These are phyloP conservation scores for Manis javanica DNA, from an alignment of 2,797 vertebrate genomes.

Conservation along the genomic window DNA sequence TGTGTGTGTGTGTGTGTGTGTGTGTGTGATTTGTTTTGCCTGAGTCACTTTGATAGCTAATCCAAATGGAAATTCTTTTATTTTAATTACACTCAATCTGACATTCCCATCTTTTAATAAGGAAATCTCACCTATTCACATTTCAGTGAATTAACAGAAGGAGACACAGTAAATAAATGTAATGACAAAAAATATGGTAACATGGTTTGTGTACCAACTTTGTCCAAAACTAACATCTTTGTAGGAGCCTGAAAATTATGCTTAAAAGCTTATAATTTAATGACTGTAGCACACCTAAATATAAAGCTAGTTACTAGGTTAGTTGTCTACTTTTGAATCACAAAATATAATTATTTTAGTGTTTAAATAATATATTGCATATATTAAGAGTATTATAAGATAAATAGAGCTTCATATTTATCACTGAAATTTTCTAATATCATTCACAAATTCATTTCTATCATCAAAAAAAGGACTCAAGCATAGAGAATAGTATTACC, in stretches of 20 bases:
- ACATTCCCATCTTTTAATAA: background rate
- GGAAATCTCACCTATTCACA: background rate
- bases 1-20: background rate
- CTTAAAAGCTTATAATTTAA: background rate
- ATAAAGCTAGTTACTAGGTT: background rate
- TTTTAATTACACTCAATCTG: background rate
- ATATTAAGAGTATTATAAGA: background rate
- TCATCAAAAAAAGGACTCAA: background rate
- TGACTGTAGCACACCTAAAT: background rate
- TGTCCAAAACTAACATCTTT: background rate
- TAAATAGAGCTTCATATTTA: background rate
- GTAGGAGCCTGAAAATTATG: background rate
- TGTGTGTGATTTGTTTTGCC: background rate
- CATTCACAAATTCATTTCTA: background rate
- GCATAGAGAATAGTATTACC: background rate
- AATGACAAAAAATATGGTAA: background rate
- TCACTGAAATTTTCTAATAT: background rate
- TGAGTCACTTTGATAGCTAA: background rate
- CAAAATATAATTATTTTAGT: background rate
- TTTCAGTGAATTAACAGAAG: background rate
- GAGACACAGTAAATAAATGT: constrained; percentile 8
- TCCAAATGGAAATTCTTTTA: background rate
- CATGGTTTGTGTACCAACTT: background rate
- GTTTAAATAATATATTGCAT: background rate
- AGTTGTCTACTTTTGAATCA: background rate